Evolutionary conservation across 1,140 invertebrate genomes (phyloP).

Genomic region (Calephelis nemesis): DNA sequence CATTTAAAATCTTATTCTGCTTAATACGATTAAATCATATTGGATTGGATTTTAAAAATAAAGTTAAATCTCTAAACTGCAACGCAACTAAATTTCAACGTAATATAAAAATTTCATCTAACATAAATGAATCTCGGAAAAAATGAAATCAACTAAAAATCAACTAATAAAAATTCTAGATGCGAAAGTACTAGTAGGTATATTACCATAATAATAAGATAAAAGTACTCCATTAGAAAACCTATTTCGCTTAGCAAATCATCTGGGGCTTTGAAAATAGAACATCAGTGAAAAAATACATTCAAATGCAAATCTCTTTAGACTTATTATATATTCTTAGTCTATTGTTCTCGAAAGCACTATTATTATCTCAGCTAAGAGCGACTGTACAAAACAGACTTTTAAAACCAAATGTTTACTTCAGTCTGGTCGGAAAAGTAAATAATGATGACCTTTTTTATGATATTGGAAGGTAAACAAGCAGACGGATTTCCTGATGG

Average conservation of each 20-base stretch:
- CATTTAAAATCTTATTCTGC: too few relatives aligned
- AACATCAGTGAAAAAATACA: conserved; percentile 3
- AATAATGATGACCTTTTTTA: too few relatives aligned
- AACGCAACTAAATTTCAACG: too few relatives aligned
- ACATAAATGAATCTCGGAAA: background rate
- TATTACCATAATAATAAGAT: conserved; percentile 4
- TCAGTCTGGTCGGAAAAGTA: too few relatives aligned
- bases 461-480: too few relatives aligned
- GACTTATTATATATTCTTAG: conserved; percentile 7
- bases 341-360: conserved; percentile 7
- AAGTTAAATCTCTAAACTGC: too few relatives aligned
- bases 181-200: background rate
- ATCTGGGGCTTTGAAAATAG: background rate
- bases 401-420: background rate
- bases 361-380: background rate
- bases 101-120: too few relatives aligned
- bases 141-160: background rate
- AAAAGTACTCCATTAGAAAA: background rate
- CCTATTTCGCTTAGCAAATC: background rate
- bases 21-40: too few relatives aligned
- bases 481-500: too few relatives aligned
- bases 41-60: too few relatives aligned
- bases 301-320: background rate
- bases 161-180: background rate
- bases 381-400: conserved; percentile 4